Conservation (phyloP, 2,888 invertebrate genomes). For the Hypercompe scribonia region DNA sequence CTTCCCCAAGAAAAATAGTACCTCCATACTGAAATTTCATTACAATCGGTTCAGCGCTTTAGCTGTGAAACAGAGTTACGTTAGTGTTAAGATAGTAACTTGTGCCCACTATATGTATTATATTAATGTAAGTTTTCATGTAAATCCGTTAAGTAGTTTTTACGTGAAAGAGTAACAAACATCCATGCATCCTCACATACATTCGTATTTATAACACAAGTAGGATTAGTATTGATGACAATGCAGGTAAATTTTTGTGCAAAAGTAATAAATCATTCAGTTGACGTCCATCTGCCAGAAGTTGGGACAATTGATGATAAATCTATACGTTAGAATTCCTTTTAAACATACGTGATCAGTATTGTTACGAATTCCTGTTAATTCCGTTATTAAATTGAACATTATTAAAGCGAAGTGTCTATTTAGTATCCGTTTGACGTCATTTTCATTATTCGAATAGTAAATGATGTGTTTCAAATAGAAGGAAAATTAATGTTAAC, state of each 20-base stretch:
- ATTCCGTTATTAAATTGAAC: slow-evolving; percentile 1
- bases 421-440: neutral
- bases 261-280: slow-evolving; percentile 1
- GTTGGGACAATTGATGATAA: neutral
- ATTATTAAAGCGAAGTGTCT: neutral
- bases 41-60: no score
- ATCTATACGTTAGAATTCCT: neutral
- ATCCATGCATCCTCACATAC: no score
- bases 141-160: no score
- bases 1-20: no score
- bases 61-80: no score
- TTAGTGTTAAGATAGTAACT: no score
- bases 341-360: slow-evolving; percentile 1
- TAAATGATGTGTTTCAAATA: neutral
- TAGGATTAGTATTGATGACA: neutral
- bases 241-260: neutral
- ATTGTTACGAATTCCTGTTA: neutral
- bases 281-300: slow-evolving; percentile 1
- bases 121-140: no score
- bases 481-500: neutral
- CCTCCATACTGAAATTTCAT: no score
- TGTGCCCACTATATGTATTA: no score
- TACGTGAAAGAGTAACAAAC: no score
- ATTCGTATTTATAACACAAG: no score
- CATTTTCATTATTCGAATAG: neutral